Conservation (phyloP, 1,140 invertebrate species). For the Drosophila lowei region DNA sequence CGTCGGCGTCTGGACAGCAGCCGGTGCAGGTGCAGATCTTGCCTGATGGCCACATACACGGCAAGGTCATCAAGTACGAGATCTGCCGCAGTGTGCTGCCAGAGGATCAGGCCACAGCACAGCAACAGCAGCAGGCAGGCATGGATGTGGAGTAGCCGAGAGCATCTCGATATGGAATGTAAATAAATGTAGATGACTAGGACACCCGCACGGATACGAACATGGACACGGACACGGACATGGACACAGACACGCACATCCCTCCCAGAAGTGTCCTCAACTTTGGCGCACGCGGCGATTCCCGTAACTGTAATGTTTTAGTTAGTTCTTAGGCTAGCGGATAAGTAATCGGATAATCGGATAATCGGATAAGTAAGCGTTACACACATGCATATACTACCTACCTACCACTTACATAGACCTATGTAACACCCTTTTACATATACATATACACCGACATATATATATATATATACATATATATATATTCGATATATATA, state of each 20-base stretch:
- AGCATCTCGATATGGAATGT: slow-evolving; percentile 9
- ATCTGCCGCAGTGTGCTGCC: slow-evolving; percentile 67
- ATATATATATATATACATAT: slow-evolving; percentile 26
- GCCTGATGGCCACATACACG: slow-evolving; percentile 60
- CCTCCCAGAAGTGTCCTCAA: slow-evolving; percentile 25
- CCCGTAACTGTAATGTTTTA: slow-evolving; percentile 73
- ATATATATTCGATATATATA: slow-evolving; percentile 48
- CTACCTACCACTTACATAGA: background rate
- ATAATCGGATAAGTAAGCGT: slow-evolving; percentile 62
- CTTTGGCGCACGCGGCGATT: slow-evolving; percentile 50
- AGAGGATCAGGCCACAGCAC: slow-evolving; percentile 57
- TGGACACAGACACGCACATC: slow-evolving; percentile 33
- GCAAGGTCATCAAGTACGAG: slow-evolving; percentile 71
- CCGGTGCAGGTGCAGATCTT: slow-evolving; percentile 61
- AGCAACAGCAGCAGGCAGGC: slow-evolving; percentile 41
- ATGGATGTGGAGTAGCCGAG: slow-evolving; percentile 48
- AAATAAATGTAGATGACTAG: slow-evolving; percentile 32
- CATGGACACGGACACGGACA: slow-evolving; percentile 5
- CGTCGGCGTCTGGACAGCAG: slow-evolving; percentile 54
- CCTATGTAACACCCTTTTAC: slow-evolving; percentile 17
- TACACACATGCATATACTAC: slow-evolving; percentile 35
- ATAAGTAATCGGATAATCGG: slow-evolving; percentile 57
- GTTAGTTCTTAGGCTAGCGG: slow-evolving; percentile 63
- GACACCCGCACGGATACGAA: slow-evolving; percentile 10
- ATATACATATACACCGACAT: slow-evolving; percentile 33